A percentile compares a stretch with the other conserved stretches of the same genome.
Conservation (phyloP, 2,888 invertebrate species). For the Trimorus sp. region DNA sequence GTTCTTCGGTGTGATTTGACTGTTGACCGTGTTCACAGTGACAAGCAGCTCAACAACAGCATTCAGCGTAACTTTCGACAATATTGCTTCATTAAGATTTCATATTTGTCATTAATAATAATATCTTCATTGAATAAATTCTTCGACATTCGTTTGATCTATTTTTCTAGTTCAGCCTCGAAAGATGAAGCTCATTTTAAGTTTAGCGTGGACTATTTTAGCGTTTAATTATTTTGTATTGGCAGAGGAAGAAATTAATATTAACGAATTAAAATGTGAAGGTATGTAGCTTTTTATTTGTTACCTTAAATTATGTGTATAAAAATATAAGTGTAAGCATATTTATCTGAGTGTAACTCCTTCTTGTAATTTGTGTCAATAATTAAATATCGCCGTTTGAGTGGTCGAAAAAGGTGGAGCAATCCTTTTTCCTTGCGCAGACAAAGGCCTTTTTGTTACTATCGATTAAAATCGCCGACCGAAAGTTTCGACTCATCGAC, state of each 20-base stretch:
- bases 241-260: constrained; percentile 38
- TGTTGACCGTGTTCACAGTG: constrained; percentile 4
- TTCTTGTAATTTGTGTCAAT: too few species aligned
- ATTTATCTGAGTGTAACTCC: too few species aligned
- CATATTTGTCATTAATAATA: not conserved
- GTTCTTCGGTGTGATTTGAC: not conserved
- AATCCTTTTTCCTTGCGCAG: too few species aligned
- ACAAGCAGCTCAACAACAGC: not conserved
- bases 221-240: constrained; percentile 16
- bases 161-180: not conserved
- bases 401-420: too few species aligned
- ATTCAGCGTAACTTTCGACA: constrained; percentile 1
- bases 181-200: constrained; percentile 28
- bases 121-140: not conserved
- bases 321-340: not conserved
- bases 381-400: too few species aligned
- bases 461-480: too few species aligned
- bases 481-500: too few species aligned
- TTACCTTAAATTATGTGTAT: not conserved
- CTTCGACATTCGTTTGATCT: constrained; percentile 5
- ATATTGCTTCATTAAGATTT: not conserved
- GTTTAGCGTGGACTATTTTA: constrained; percentile 6
- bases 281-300: constrained; percentile 10
- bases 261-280: constrained; percentile 45
- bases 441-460: too few species aligned